Evolutionary conservation across 2,888 invertebrate genomes (phyloP).

Genomic region (Melanostoma mellinum): DNA sequence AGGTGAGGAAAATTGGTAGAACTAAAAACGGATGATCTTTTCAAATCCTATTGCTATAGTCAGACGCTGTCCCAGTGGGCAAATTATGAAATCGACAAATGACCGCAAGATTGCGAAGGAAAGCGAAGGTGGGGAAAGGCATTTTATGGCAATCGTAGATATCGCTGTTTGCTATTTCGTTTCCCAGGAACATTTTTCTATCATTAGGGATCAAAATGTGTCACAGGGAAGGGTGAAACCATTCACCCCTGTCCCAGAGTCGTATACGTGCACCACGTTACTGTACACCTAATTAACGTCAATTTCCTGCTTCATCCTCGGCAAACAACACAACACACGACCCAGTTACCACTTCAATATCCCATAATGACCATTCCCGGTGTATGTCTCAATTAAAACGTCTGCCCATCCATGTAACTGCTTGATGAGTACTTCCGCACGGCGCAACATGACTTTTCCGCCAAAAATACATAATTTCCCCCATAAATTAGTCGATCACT

Average conservation of each 20-base stretch:
- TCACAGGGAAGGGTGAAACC: no score
- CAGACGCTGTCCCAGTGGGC: conserved; percentile 58
- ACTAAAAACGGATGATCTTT: conserved; percentile 16
- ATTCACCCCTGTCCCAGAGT: not conserved
- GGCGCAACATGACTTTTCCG: conserved; percentile 43
- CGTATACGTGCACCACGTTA: not conserved
- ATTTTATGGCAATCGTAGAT: no score
- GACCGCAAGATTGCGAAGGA: not conserved
- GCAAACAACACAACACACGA: conserved; percentile 18
- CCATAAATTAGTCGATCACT: conserved; percentile 46
- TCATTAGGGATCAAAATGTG: no score
- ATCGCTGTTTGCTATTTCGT: no score
- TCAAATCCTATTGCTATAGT: conserved; percentile 32
- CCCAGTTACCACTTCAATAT: conserved; percentile 49
- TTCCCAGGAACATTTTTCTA: no score
- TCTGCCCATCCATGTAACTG: conserved; percentile 62
- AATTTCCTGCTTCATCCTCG: conserved; percentile 55
- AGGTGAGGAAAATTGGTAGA: conserved; percentile 53
- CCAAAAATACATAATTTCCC: conserved; percentile 29
- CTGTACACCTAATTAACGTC: conserved; percentile 38
- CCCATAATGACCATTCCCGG: conserved; percentile 47
- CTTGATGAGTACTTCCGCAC: conserved; percentile 46
- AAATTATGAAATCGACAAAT: conserved; percentile 60
- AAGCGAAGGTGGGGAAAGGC: not conserved
- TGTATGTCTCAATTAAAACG: conserved; percentile 62